Evolutionary conservation across 1,140 invertebrate species (phyloP).

Genomic region (Listronotus bonariensis): DNA sequence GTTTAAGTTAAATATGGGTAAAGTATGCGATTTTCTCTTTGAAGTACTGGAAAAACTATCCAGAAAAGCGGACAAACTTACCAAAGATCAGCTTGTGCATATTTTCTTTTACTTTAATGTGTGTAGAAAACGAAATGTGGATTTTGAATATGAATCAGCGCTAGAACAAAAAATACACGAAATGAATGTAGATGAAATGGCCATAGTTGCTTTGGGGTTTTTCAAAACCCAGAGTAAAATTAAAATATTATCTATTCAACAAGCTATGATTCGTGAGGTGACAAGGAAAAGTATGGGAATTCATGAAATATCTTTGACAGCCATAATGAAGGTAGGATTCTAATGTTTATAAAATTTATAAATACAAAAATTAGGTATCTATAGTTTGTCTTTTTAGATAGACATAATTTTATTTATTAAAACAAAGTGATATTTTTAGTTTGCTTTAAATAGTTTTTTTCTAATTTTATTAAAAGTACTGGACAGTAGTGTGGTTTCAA

Average conservation of each 20-base stretch:
- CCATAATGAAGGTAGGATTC: conserved; percentile 64
- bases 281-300: conserved; percentile 53
- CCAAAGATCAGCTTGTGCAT: conserved; percentile 60
- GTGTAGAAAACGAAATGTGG: conserved; percentile 52
- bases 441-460: no score
- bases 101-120: conserved; percentile 62
- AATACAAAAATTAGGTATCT: no score
- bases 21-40: conserved; percentile 56
- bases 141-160: conserved; percentile 62
- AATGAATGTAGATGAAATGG: conserved; percentile 61
- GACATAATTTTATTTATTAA: no score
- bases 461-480: no score
- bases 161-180: conserved; percentile 56
- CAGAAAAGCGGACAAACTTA: conserved; percentile 56
- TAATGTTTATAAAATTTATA: no score
- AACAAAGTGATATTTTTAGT: no score
- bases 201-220: conserved; percentile 63
- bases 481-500: no score
- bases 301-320: conserved; percentile 58
- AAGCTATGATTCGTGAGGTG: conserved; percentile 55
- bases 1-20: conserved; percentile 55
- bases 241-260: conserved; percentile 54
- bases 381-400: no score
- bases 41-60: conserved; percentile 57
- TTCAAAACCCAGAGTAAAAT: conserved; percentile 65